Percentiles rank a stretch among this genome's conserved stretches.
Evolutionary conservation across 2,797 vertebrate species (phyloP).

Genomic region (Tiaroga cobitis): DNA sequence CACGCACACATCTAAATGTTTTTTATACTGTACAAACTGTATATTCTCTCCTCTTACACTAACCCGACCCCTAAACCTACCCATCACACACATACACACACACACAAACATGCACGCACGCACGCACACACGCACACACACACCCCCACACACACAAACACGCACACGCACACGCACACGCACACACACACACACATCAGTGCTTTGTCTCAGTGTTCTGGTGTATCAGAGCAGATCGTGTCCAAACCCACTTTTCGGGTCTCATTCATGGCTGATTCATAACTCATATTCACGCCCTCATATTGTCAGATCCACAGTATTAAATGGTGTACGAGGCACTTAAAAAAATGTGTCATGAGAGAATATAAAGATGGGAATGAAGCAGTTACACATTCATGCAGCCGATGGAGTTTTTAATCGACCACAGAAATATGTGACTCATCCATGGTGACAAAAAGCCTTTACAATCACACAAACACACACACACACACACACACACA

Average conservation of each 20-base stretch:
- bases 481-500: background rate
- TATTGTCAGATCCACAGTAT: background rate
- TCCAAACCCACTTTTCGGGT: background rate
- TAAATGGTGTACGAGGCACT: background rate
- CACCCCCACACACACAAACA: too few relatives aligned
- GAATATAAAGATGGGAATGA: background rate
- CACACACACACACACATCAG: too few relatives aligned
- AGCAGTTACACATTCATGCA: constrained; percentile 2
- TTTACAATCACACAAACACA: background rate
- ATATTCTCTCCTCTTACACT: too few relatives aligned
- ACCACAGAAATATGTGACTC: constrained; percentile 11
- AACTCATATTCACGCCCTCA: background rate
- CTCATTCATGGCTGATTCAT: background rate
- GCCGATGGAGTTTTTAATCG: background rate
- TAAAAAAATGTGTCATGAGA: background rate
- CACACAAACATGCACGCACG: too few relatives aligned
- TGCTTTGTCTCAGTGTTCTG: background rate
- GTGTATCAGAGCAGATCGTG: background rate
- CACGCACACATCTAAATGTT: too few relatives aligned
- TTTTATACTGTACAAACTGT: too few relatives aligned
- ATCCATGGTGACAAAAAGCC: constrained; percentile 26
- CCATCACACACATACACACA: too few relatives aligned
- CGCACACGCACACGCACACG: too few relatives aligned
- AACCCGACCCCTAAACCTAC: too few relatives aligned
- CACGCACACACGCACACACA: too few relatives aligned